Base-by-base conservation (phyloP, 2,888 invertebrate genomes). In the Hirtodrosophila cameraria region DNA sequence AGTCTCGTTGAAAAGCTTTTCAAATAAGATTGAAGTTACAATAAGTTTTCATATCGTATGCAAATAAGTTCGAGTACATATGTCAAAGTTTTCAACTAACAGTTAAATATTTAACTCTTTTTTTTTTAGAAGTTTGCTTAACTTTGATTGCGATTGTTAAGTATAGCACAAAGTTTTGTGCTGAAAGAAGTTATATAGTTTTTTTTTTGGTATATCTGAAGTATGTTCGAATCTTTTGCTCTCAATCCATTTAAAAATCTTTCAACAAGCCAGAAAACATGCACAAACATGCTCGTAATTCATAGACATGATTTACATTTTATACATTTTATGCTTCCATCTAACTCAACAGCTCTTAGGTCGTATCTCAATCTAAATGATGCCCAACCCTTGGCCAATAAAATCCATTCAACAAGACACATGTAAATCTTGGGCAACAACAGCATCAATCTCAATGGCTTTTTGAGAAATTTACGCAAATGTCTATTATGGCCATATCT, bases 361-460 rank as follows among this genome's bases (percentile, higher is more conserved):
- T 6, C 23, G 23, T 41, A 54, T 62, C 61, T 41, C 13, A 33
- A 67, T 68, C 39, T 63, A 53, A 36, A 27, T 42, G 36, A 2
- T 16, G 46, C 49, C 45, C 45, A 48, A 45, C 39, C 45, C 52
- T 20, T 13, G 77, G 71, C 28, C 30, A 59, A 68, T 58, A 57
- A 60, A 71, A 48, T 38, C 50, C 74, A 66, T 77, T 63, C 50
- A n/a, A 36, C 42, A 27, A 18, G 48, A 55, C 75, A 70, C 75
- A 70, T 70, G 58, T 66, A 65, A 58, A 60, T 63, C 64, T 64
- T 81, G 58, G 39, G 64, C 71, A 67, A 82, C 45, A n/a, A n/a
- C n/a, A n/a, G 49, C 81, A 82, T 84, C 67, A 64, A 78, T 78
- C 73, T 83, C 62, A 69, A 74, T 68, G 62, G 57, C 55, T 53